Base-by-base conservation (phyloP, 2,113 vertebrate species). In the Cavia porcellus region DNA sequence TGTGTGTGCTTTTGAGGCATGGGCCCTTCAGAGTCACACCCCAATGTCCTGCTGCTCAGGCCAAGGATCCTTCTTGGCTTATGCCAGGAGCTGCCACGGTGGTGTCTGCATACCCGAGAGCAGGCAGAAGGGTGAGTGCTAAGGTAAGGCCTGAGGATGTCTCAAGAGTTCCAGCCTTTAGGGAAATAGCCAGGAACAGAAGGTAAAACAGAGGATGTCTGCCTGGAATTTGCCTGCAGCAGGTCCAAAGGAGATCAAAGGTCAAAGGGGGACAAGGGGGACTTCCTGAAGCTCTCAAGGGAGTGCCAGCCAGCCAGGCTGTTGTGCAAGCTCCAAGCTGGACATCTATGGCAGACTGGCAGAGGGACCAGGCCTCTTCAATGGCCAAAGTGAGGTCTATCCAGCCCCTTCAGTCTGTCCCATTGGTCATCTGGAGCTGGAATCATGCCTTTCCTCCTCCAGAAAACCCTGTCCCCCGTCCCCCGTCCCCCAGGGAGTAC, bases 281-380 rank as follows among this genome's bases (percentile, higher is more conserved):
- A 97, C 97, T 98, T 98, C 92, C 97, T 98, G 85, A 96, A 86
- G 38, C 61, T 97, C 98, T 96, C 97, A 52, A 66, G 94, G 83
- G 97, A 97, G 96, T 95, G 97, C 94, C 97, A 95, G 92, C 80
- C 92, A 89, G 82, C 57, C 68, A 85, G 97, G 45, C 64, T 86
- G 57, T 98, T 98, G 93, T 97, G 96, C 93, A 97, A 98, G 92
- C 38, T 94, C 81, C 68, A 92, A 86, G 88, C 45, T 90, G 93
- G 72, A 81, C 59, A 42, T 1, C 9, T 32, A 95, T 57, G 83
- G 77, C 52, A 96, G 92, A 19, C 91, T 97, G 97, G 93, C 86
- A 95, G 75, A 85, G 38, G 74, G 68, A 20, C 35, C 35, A 19
- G 20, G 52, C 77, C 93, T 95, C 92, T 70, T 62, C 50, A 19